A percentile compares a stretch with the other conserved stretches of the same genome.
Conservation (phyloP, 2,888 invertebrate genomes). For the Anticlea derivata region DNA sequence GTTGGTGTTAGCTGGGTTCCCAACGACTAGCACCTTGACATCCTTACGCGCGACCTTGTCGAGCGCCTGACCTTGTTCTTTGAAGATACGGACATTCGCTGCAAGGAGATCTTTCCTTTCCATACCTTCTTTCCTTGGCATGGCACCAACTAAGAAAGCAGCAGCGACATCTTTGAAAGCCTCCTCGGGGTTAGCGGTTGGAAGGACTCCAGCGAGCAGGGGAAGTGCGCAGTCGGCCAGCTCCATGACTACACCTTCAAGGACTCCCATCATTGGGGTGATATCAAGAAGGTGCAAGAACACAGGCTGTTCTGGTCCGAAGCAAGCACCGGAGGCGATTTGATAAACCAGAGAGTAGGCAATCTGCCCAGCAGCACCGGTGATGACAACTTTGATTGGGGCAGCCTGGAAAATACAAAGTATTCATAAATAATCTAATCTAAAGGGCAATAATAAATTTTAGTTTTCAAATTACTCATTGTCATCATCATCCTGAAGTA, state of each 20-base stretch:
- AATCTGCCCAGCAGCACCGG: slow-evolving; percentile 99
- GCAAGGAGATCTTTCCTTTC: slow-evolving; percentile 98
- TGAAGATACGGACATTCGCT: slow-evolving; percentile 99
- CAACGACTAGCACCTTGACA: slow-evolving; percentile 98
- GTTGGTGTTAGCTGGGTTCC: slow-evolving; percentile 99
- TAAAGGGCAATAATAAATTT: too few species aligned
- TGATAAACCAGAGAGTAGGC: slow-evolving; percentile 98
- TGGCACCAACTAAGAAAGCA: slow-evolving; percentile 98
- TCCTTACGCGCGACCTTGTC: slow-evolving; percentile 95
- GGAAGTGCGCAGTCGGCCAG: slow-evolving; percentile 97
- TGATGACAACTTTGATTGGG: slow-evolving; percentile 96
- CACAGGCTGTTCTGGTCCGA: slow-evolving; percentile 94
- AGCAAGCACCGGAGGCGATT: slow-evolving; percentile 97
- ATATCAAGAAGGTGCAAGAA: slow-evolving; percentile 97
- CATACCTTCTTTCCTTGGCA: slow-evolving; percentile 98
- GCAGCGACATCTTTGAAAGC: slow-evolving; percentile 98
- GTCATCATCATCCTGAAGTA: too few species aligned
- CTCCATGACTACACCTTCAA: slow-evolving; percentile 99
- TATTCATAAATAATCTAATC: too few species aligned
- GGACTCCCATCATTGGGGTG: slow-evolving; percentile 96
- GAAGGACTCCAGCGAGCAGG: slow-evolving; percentile 91
- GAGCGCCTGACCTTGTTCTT: slow-evolving; percentile 97
- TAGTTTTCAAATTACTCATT: too few species aligned
- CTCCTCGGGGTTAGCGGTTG: slow-evolving; percentile 93
- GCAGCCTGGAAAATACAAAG: slow-evolving; percentile 83